Conservation (phyloP, 2,888 invertebrate species). For the Amaurobius ferox region DNA sequence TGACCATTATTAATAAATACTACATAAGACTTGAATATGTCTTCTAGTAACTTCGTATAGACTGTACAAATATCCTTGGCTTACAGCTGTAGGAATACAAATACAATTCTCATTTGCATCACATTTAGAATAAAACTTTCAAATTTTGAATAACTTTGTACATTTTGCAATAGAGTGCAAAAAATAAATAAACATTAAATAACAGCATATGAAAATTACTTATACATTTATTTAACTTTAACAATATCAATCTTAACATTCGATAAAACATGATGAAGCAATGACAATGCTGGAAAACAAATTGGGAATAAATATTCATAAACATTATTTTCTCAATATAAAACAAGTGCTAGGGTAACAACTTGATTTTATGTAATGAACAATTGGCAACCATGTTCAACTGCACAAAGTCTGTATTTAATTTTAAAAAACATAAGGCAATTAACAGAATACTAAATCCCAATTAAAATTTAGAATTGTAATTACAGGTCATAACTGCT, state of each 20-base stretch:
- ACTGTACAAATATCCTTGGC: constrained; percentile 46
- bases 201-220: constrained; percentile 31
- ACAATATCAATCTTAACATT: constrained; percentile 44
- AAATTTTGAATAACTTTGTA: constrained; percentile 1
- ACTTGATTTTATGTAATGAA: constrained; percentile 13
- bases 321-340: not conserved
- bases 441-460: too few relatives aligned
- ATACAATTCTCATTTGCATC: constrained; percentile 26
- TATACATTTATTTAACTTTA: constrained; percentile 46
- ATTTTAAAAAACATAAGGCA: too few relatives aligned
- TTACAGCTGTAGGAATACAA: constrained; percentile 35
- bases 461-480: too few relatives aligned
- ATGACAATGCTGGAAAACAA: constrained; percentile 22
- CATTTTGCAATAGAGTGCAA: constrained; percentile 12
- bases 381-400: constrained; percentile 13
- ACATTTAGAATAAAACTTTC: constrained; percentile 28
- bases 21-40: constrained; percentile 34
- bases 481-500: too few relatives aligned
- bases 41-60: constrained; percentile 27
- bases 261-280: constrained; percentile 26
- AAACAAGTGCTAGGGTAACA: constrained; percentile 41
- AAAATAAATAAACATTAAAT: constrained; percentile 19
- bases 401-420: constrained; percentile 34
- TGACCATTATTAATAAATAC: constrained; percentile 39
- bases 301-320: constrained; percentile 21